Evolutionary conservation across 2,888 invertebrate genomes (phyloP), one percentile per base, ranked within the genome.

Genomic region (Cerastoderma edule): DNA sequence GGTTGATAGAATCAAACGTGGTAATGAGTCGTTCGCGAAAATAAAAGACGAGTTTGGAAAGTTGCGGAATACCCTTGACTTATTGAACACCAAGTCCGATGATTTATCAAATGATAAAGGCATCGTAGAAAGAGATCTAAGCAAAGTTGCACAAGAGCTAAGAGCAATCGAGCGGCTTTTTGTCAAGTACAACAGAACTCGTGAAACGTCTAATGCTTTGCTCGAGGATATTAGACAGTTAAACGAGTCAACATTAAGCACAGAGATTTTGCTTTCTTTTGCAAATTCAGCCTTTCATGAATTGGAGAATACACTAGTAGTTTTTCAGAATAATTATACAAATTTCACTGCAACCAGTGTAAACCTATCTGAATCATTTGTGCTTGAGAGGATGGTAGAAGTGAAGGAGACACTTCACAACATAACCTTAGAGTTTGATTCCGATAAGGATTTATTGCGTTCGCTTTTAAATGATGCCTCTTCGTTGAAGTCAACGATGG

Each of bases 271-370:
- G 6, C 27, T 60, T 24, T 16, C n/a, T 1, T 22, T 6, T 28
- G 24, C 33, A n/a, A 19, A 39, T 5, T 6, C 19, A 2, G 10
- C 24, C 22, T 4, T 60, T 1, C 5, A 30, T 19, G 48, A 69
- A 60, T n/a, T 69, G 27, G 56, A 69, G 8, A 32, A 19, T 30
- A 32, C 46, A 8, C 60, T 60, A 8, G 27, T 22, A 32, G 33
- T 22, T 6, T 28, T 66, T 2, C 30, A 71, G 39, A 33, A 68
- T 4, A 75, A 73, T 24, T 81, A 81, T 48, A 67, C 71, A 4
- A 81, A 81, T 39, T 70, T 81, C 50, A 75, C 81, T 13, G 72
- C 76, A 8, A 68, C 72, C 10, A 71, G 60, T 24, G 64, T 79
- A 2, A 53, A 80, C 67, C 30, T 77, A 22, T 54, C 68, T 27